A percentile compares a stretch with the other conserved stretches of the same genome.
phyloP scores from a whole-genome alignment of 2,888 invertebrate species.

The Apantesis nais region DNA sequence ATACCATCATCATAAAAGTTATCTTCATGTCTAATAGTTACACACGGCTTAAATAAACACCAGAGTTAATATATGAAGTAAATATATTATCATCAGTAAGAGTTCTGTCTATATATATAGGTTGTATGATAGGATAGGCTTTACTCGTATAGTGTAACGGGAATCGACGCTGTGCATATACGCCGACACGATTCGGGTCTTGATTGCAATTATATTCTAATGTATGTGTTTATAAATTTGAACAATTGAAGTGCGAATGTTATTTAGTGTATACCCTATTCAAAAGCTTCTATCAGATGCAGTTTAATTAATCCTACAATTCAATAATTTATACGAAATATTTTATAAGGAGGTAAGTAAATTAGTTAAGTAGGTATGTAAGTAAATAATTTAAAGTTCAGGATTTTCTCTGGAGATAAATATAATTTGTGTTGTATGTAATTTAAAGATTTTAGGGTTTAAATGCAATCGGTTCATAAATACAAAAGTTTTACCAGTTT shows the following conservation, averaged over 20 bases:
- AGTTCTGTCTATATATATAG: background rate
- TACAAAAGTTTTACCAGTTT: no score
- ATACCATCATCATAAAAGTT: background rate
- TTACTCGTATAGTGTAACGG: background rate
- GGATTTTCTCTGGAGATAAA: background rate
- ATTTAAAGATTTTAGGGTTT: background rate
- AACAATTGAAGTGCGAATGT: background rate
- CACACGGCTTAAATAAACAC: background rate
- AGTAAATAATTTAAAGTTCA: background rate
- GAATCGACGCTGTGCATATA: background rate
- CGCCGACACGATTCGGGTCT: background rate
- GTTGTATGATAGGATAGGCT: background rate
- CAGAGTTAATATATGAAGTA: background rate
- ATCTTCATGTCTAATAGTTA: background rate
- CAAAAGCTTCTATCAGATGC: background rate
- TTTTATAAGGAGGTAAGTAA: background rate
- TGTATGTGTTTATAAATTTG: background rate
- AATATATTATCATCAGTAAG: background rate
- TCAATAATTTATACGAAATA: background rate
- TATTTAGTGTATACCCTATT: background rate
- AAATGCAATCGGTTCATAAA: no score
- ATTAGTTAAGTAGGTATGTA: background rate
- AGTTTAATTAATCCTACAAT: background rate
- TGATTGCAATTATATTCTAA: background rate
- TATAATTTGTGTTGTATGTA: background rate